Percentiles rank a stretch among this genome's conserved stretches.
Conservation (phyloP, 2,888 invertebrate species). For the Vesta saturnalis region DNA sequence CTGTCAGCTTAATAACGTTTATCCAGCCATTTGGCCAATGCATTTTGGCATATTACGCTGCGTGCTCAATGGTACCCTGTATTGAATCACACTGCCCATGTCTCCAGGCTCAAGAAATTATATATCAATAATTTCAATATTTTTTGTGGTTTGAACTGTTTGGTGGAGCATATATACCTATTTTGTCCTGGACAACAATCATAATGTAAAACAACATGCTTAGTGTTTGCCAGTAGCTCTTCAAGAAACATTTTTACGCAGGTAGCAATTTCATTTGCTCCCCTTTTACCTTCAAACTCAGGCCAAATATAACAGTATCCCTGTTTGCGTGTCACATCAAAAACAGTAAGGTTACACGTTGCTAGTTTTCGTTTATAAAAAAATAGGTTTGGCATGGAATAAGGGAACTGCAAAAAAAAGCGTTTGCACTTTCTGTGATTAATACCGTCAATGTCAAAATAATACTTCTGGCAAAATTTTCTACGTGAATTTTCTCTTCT, state of each 20-base stretch:
- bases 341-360: background rate
- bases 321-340: no score
- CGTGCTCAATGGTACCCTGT: no score
- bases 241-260: no score
- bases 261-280: no score
- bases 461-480: background rate
- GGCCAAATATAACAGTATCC: no score
- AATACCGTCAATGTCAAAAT: background rate
- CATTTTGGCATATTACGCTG: background rate
- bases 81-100: background rate
- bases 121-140: background rate
- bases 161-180: background rate
- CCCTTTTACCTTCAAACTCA: no score
- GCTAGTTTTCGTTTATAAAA: conserved; percentile 1
- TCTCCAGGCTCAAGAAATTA: background rate
- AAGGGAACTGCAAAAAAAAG: background rate
- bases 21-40: background rate
- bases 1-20: background rate
- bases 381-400: background rate
- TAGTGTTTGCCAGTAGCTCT: background rate
- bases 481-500: conserved; percentile 9
- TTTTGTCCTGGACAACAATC: background rate
- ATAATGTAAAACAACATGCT: background rate
- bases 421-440: background rate
- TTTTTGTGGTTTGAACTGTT: background rate